Evolutionary conservation across 92 coral and sea anemone genomes (phyloP).

Genomic region (Porites rus): DNA sequence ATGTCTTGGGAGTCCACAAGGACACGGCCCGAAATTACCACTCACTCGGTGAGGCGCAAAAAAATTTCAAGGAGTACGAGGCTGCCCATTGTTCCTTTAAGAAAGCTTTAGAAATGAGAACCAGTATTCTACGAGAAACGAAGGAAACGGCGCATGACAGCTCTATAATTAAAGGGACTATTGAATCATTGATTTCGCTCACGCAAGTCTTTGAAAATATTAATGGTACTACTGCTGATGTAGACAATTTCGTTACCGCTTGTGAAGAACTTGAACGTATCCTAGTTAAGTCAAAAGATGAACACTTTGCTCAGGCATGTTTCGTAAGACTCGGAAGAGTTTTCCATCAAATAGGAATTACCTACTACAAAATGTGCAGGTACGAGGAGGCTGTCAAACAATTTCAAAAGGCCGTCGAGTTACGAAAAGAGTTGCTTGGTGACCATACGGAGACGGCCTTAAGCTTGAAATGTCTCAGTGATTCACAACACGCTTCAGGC

Average conservation of each 20-base stretch:
- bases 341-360: background rate
- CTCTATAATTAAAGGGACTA: background rate
- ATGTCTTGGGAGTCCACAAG: background rate
- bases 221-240: background rate
- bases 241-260: background rate
- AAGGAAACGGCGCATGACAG: background rate
- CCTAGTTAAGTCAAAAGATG: background rate
- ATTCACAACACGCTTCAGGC: too few species aligned
- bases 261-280: background rate
- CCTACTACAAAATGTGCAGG: background rate
- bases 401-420: background rate
- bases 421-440: background rate
- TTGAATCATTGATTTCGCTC: background rate
- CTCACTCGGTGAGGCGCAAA: background rate
- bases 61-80: background rate
- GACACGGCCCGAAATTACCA: background rate
- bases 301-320: too few species aligned
- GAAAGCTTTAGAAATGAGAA: slow-evolving; percentile 1
- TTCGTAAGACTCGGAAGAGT: background rate
- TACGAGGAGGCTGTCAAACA: background rate
- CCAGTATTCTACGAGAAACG: background rate
- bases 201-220: too few species aligned
- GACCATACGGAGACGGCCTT: background rate
- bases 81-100: background rate
- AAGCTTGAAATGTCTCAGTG: background rate